These are phyloP conservation scores for Serripes groenlandicus DNA, from an alignment of 2,888 invertebrate species.

Conservation along the genomic window DNA sequence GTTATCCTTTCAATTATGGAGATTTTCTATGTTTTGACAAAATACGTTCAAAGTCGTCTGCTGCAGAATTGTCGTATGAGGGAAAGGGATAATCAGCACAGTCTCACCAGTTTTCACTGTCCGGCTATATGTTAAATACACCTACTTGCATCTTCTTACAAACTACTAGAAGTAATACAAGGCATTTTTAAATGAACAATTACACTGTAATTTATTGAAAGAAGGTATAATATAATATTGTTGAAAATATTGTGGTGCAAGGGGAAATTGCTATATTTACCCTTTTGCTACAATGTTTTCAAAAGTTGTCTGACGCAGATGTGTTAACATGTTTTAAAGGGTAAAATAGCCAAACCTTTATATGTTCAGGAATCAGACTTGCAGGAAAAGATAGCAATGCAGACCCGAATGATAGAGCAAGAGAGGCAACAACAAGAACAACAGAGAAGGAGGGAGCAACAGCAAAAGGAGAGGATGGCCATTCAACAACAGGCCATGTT, in stretches of 20 bases:
- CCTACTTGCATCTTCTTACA: too few species aligned
- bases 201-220: too few species aligned
- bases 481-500: slow-evolving; percentile 61
- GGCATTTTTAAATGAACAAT: too few species aligned
- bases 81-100: too few species aligned
- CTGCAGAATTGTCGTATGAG: too few species aligned
- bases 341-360: background rate
- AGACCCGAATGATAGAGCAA: slow-evolving; percentile 76
- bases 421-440: slow-evolving; percentile 62
- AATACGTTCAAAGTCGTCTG: too few species aligned
- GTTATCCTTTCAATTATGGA: too few species aligned
- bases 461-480: slow-evolving; percentile 63
- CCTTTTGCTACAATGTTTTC: background rate
- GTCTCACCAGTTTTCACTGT: too few species aligned
- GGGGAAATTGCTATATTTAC: background rate
- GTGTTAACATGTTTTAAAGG: background rate
- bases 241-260: background rate
- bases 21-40: too few species aligned
- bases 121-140: too few species aligned
- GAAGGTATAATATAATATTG: background rate
- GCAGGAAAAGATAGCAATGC: slow-evolving; percentile 78
- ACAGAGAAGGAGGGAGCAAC: slow-evolving; percentile 43
- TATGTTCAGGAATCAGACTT: slow-evolving; percentile 71
- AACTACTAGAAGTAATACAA: too few species aligned
- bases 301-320: background rate